Percentiles rank a stretch among this genome's conserved stretches.
Evolutionary conservation across 2,113 vertebrate genomes (phyloP).

Genomic region (Hymenochirus boettgeri): DNA sequence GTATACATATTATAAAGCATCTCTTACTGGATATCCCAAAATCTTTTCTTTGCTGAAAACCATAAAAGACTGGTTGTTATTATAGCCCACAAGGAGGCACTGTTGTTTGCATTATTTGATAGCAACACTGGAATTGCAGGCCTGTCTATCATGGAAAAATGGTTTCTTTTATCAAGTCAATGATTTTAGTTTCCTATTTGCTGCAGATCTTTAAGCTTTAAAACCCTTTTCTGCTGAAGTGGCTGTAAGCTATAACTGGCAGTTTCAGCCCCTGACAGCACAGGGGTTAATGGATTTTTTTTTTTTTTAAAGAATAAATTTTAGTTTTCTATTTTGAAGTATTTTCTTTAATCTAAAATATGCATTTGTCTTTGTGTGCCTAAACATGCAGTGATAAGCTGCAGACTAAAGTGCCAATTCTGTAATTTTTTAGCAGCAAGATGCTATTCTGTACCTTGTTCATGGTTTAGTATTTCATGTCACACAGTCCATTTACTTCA

Average conservation of each 20-base stretch:
- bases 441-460: neutral
- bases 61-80: neutral
- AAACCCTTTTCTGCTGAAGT: neutral
- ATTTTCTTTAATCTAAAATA: constrained; percentile 8
- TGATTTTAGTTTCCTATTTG: constrained; percentile 1
- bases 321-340: constrained; percentile 32
- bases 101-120: neutral
- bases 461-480: neutral
- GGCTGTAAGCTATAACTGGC: neutral
- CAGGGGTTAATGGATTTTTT: neutral
- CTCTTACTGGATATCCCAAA: neutral
- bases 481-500: neutral
- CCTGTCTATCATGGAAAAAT: neutral
- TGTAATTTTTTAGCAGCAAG: constrained; percentile 18
- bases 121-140: neutral
- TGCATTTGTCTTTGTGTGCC: constrained; percentile 23
- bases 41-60: neutral
- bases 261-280: neutral
- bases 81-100: constrained; percentile 11
- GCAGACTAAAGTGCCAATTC: constrained; percentile 35
- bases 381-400: constrained; percentile 26
- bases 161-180: neutral
- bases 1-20: constrained; percentile 3
- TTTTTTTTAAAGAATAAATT: constrained; percentile 10
- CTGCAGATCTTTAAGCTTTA: constrained; percentile 32